Percentiles rank a stretch among this genome's conserved stretches.
phyloP scores from a whole-genome alignment of 2,888 invertebrate species.

The Parnassius apollo region DNA sequence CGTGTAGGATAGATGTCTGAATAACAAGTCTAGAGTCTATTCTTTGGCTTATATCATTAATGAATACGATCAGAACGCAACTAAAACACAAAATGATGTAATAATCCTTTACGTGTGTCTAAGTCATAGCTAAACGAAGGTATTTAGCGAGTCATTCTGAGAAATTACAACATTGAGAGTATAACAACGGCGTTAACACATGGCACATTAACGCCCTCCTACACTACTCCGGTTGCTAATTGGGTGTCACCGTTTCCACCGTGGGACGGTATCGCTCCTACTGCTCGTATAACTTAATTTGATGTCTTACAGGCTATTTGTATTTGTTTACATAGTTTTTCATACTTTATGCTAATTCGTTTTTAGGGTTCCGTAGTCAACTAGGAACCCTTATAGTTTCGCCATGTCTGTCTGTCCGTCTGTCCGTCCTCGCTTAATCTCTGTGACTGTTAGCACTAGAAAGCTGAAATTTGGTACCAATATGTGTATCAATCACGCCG shows the following conservation, averaged over 20 bases:
- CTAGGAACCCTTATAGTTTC: too few species aligned
- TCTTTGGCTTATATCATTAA: too few species aligned
- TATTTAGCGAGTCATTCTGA: slow-evolving; percentile 15
- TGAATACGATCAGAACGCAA: too few species aligned
- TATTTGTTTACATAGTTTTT: not conserved
- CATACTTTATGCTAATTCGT: not conserved
- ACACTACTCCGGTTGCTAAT: slow-evolving; percentile 19
- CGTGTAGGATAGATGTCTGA: too few species aligned
- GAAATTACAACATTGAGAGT: slow-evolving; percentile 24
- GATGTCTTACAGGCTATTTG: not conserved
- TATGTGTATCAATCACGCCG: too few species aligned
- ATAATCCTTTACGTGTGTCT: slow-evolving; percentile 2
- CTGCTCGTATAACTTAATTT: not conserved
- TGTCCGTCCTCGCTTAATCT: too few species aligned
- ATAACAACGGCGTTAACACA: slow-evolving; percentile 13
- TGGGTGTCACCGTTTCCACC: slow-evolving; percentile 8
- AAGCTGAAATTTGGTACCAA: too few species aligned
- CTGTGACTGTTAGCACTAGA: too few species aligned
- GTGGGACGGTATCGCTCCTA: not conserved
- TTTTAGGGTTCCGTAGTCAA: too few species aligned
- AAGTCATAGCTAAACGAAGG: slow-evolving; percentile 8
- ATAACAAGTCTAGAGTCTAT: too few species aligned
- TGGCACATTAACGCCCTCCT: slow-evolving; percentile 28
- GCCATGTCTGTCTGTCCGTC: too few species aligned
- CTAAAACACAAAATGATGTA: too few species aligned